Percentiles rank a stretch among this genome's conserved stretches.
Evolutionary conservation across 64 coral and sea anemone species (phyloP).

Genomic region (Pachyseris speciosa): DNA sequence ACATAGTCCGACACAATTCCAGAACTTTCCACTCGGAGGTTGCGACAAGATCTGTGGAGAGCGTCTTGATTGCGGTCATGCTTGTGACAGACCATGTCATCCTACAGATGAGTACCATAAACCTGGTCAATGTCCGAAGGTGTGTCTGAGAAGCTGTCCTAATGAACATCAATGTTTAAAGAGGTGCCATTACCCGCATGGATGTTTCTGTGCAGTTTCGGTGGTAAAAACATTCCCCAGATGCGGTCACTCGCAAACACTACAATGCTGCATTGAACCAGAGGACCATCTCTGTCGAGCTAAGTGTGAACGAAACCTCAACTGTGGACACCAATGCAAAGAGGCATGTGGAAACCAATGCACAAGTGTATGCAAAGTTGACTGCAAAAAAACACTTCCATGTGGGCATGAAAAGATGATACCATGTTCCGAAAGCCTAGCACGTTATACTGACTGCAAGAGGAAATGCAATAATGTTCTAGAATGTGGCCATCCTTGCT

Average conservation of each 20-base stretch:
- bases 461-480: conserved; percentile 2
- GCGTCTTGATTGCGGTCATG: conserved; percentile 38
- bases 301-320: conserved; percentile 23
- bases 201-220: neutral
- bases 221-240: neutral
- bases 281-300: neutral
- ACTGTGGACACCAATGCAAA: conserved; percentile 25
- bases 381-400: neutral
- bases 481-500: conserved; percentile 71
- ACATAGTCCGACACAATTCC: too few relatives aligned
- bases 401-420: conserved; percentile 53
- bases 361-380: conserved; percentile 6
- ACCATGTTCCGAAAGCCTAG: too few relatives aligned
- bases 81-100: conserved; percentile 14
- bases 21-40: conserved; percentile 51
- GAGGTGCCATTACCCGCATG: neutral
- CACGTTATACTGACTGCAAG: neutral
- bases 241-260: conserved; percentile 44
- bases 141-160: neutral
- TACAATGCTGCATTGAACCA: conserved; percentile 18
- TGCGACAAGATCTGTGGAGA: conserved; percentile 17
- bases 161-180: neutral
- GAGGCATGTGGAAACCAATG: conserved; percentile 7
- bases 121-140: neutral
- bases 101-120: neutral